Percentiles rank a stretch among this genome's conserved stretches.
phyloP scores from a whole-genome alignment of 2,113 vertebrate species.

The Actinemys pallida region DNA sequence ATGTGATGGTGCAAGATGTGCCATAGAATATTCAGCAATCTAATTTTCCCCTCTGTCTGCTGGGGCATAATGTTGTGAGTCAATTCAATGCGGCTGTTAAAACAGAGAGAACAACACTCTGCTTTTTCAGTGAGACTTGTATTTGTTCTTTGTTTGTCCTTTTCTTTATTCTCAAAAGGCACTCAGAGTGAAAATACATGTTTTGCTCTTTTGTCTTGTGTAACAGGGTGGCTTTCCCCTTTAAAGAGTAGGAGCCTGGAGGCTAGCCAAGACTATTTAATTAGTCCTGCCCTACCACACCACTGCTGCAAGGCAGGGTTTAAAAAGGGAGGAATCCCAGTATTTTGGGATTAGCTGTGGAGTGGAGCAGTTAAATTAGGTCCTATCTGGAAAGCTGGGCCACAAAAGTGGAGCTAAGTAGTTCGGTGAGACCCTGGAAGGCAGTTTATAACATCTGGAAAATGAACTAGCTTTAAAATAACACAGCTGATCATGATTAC shows the following conservation, averaged over 20 bases:
- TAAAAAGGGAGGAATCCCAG: background rate
- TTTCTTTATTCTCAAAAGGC: conserved; percentile 4
- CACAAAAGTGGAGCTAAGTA: too few species aligned
- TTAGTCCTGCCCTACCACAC: background rate
- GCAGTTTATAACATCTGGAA: background rate
- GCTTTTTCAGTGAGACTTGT: background rate
- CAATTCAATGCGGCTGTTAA: background rate
- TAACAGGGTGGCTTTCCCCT: background rate
- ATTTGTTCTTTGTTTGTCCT: background rate
- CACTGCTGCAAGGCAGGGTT: background rate
- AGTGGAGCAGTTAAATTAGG: background rate
- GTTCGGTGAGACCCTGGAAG: background rate
- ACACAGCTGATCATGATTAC: background rate
- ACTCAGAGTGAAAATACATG: background rate
- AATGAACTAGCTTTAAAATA: background rate
- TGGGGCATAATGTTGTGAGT: background rate
- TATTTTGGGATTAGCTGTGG: background rate
- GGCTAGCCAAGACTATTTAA: background rate
- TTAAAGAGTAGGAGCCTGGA: background rate
- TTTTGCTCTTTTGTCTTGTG: background rate
- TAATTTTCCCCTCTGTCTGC: background rate
- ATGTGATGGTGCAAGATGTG: background rate
- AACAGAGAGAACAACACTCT: background rate
- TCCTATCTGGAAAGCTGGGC: background rate
- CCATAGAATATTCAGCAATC: background rate